These are phyloP conservation scores for Druceiella hillmani DNA, from an alignment of 2,888 invertebrate genomes.

Conservation along the genomic window DNA sequence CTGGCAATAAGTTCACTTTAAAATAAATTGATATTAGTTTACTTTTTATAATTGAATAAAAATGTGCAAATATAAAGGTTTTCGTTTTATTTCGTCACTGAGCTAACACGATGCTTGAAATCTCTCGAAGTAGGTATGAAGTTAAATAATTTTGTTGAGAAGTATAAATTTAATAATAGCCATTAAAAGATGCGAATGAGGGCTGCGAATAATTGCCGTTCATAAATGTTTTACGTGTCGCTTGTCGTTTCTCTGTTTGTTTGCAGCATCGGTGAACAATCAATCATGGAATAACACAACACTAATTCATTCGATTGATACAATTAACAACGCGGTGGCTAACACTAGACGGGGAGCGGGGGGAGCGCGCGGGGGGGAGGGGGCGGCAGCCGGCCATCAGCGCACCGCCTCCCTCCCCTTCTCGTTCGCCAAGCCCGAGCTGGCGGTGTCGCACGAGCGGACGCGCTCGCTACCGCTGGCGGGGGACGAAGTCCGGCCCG, in stretches of 20 bases:
- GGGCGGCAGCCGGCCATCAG: constrained; percentile 37
- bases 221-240: constrained; percentile 21
- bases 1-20: no score
- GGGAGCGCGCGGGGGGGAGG: constrained; percentile 26
- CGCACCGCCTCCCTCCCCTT: constrained; percentile 42
- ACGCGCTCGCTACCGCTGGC: constrained; percentile 65
- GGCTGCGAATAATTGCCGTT: no score
- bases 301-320: constrained; percentile 36
- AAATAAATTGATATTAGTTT: no score
- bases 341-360: constrained; percentile 20
- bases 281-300: constrained; percentile 41
- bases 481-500: constrained; percentile 44
- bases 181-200: no score
- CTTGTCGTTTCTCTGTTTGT: constrained; percentile 39
- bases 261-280: constrained; percentile 41
- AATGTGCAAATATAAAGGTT: no score
- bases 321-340: constrained; percentile 18
- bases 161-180: no score
- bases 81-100: no score
- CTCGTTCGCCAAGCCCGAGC: neutral
- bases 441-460: constrained; percentile 52
- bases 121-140: no score
- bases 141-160: no score
- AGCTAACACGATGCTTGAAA: no score
- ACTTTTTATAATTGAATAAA: no score